Evolutionary conservation across 2,797 vertebrate genomes (phyloP).

Genomic region (Cyprinodon diabolis): DNA sequence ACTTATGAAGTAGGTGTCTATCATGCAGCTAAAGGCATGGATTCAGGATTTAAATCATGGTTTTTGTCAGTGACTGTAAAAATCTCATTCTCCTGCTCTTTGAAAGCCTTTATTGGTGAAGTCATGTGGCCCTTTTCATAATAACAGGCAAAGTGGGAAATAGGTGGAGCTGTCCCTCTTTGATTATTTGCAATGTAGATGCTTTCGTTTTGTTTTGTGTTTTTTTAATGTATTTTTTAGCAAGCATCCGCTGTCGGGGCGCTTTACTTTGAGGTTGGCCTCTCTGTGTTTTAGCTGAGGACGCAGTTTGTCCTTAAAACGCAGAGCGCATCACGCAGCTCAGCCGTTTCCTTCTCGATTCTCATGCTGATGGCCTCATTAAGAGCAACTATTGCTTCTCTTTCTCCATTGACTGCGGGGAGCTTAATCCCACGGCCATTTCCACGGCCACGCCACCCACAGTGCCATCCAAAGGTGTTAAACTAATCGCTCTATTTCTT

Average conservation of each 20-base stretch:
- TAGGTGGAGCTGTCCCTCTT: slow-evolving; percentile 67
- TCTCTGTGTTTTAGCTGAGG: slow-evolving; percentile 68
- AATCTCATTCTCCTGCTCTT: background rate
- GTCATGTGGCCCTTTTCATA: slow-evolving; percentile 29
- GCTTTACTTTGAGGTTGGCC: slow-evolving; percentile 76
- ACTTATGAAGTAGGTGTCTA: background rate
- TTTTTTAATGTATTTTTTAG: background rate
- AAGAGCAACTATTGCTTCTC: slow-evolving; percentile 67
- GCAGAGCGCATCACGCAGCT: slow-evolving; percentile 66
- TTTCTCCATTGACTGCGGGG: slow-evolving; percentile 71
- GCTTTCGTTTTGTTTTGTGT: slow-evolving; percentile 9
- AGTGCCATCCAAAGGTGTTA: slow-evolving; percentile 79
- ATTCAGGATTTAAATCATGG: background rate
- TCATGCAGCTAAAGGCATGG: background rate
- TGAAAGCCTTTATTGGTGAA: background rate
- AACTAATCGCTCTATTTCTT: slow-evolving; percentile 79
- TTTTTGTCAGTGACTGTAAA: background rate
- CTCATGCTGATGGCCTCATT: slow-evolving; percentile 85
- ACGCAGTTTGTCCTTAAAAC: slow-evolving; percentile 41
- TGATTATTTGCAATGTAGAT: slow-evolving; percentile 81
- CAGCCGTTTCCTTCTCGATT: slow-evolving; percentile 84
- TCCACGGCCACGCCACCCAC: slow-evolving; percentile 84
- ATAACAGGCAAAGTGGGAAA: slow-evolving; percentile 60
- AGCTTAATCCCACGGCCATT: slow-evolving; percentile 77
- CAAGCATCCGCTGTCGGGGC: slow-evolving; percentile 69